A percentile compares a stretch with the other conserved stretches of the same genome.
These are phyloP conservation scores for Papilio gigon DNA, from an alignment of 2,888 invertebrate genomes.

Conservation along the genomic window DNA sequence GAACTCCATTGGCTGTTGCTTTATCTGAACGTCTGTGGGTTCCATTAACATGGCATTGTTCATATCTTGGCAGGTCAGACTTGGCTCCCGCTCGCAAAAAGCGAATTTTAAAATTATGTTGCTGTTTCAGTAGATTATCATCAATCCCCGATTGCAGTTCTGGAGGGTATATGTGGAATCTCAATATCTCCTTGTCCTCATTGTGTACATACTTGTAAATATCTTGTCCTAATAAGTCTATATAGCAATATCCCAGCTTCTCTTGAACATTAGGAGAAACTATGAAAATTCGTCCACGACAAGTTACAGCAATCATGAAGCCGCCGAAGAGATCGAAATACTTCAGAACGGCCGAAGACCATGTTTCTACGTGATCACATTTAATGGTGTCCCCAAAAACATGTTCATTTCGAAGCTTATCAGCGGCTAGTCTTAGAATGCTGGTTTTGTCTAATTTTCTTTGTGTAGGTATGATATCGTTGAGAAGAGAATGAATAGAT, in stretches of 20 bases:
- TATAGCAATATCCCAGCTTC: slow-evolving; percentile 92
- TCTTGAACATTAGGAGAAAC: slow-evolving; percentile 92
- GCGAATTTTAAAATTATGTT: slow-evolving; percentile 82
- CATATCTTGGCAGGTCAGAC: slow-evolving; percentile 87
- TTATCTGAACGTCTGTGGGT: slow-evolving; percentile 82
- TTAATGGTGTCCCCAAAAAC: slow-evolving; percentile 82
- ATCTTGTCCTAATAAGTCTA: slow-evolving; percentile 94
- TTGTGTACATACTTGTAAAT: slow-evolving; percentile 91
- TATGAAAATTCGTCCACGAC: slow-evolving; percentile 91
- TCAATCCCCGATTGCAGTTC: slow-evolving; percentile 72
- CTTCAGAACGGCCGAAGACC: slow-evolving; percentile 83
- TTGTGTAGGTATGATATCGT: slow-evolving; percentile 91
- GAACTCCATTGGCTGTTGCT: slow-evolving; percentile 78
- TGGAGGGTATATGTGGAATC: slow-evolving; percentile 85
- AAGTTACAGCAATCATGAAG: slow-evolving; percentile 90
- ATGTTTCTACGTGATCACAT: slow-evolving; percentile 74
- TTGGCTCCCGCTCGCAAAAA: slow-evolving; percentile 87
- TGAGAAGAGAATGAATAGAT: slow-evolving; percentile 90
- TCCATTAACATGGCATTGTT: slow-evolving; percentile 87
- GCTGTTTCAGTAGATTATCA: slow-evolving; percentile 67
- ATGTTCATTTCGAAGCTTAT: slow-evolving; percentile 91
- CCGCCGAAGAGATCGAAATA: slow-evolving; percentile 88
- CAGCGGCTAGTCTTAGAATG: slow-evolving; percentile 92
- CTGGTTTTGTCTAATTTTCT: slow-evolving; percentile 96
- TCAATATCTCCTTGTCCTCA: slow-evolving; percentile 90